Evolutionary conservation across 2,113 vertebrate species (phyloP).

Genomic region (Mastomys coucha): DNA sequence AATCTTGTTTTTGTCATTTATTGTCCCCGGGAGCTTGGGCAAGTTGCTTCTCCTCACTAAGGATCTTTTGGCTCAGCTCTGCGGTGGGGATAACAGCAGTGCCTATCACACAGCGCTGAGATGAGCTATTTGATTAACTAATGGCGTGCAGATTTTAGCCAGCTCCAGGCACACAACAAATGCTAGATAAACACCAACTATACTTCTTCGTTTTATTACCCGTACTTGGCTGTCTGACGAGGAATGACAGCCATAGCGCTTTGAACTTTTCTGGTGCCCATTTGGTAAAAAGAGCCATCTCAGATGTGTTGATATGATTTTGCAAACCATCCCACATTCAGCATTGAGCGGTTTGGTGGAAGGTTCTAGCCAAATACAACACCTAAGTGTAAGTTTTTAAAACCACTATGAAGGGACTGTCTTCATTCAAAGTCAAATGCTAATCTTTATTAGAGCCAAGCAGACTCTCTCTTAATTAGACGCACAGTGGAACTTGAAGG

Average conservation of each 20-base stretch:
- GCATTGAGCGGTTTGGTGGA: not conserved
- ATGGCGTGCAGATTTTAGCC: not conserved
- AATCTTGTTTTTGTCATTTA: conserved; percentile 16
- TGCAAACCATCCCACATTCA: not conserved
- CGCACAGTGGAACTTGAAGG: not conserved
- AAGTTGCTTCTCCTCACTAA: not conserved
- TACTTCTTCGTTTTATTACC: not conserved
- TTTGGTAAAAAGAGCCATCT: not conserved
- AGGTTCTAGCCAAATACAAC: not conserved
- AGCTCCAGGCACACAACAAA: not conserved
- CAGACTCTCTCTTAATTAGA: conserved; percentile 19
- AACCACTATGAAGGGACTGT: not conserved
- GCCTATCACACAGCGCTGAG: no score
- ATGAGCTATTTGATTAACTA: not conserved
- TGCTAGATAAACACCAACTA: not conserved
- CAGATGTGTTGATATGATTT: not conserved
- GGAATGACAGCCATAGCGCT: not conserved
- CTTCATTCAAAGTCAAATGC: not conserved
- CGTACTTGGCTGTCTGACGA: not conserved
- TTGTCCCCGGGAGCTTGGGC: not conserved
- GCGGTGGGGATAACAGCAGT: no score
- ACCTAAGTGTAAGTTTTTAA: not conserved
- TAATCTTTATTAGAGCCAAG: not conserved
- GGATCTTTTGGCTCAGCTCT: not conserved
- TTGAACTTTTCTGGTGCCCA: not conserved